Conservation (phyloP, 2,797 vertebrate genomes). For the Schizothorax lantsangensis region DNA sequence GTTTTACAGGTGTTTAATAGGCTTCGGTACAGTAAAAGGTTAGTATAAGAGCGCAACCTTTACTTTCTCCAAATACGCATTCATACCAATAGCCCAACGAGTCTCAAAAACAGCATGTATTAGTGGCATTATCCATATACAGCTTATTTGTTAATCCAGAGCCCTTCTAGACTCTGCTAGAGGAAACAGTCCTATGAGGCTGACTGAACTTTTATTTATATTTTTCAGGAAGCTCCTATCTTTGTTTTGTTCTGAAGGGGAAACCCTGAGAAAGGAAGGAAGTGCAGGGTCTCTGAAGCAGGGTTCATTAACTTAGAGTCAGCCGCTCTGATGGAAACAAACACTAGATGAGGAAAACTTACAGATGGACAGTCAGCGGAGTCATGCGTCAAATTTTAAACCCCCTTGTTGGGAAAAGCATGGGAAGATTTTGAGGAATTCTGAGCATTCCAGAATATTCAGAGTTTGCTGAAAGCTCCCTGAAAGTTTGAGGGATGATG, state of each 20-base stretch:
- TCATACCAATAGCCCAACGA: not conserved
- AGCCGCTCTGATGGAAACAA: slow-evolving; percentile 36
- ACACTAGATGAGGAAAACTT: slow-evolving; percentile 11
- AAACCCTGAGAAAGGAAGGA: slow-evolving; percentile 45
- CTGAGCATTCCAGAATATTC: not conserved
- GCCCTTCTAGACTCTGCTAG: slow-evolving; percentile 32
- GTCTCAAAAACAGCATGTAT: not conserved
- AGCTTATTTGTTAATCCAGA: slow-evolving; percentile 28
- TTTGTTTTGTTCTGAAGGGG: slow-evolving; percentile 70
- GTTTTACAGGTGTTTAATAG: slow-evolving; percentile 19
- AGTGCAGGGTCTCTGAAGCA: slow-evolving; percentile 42
- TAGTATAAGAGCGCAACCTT: not conserved
- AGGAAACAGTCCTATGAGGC: slow-evolving; percentile 70
- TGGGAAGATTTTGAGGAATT: not conserved
- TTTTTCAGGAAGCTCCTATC: slow-evolving; percentile 73
- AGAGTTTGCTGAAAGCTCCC: not conserved
- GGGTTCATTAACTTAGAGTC: slow-evolving; percentile 15
- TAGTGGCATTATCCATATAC: not conserved
- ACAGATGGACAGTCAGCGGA: not conserved
- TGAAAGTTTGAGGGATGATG: not conserved
- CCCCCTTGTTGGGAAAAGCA: not conserved
- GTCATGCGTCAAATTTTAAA: slow-evolving; percentile 21
- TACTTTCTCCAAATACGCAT: not conserved
- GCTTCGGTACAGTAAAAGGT: slow-evolving; percentile 42
- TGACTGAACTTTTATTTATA: slow-evolving; percentile 66